Conservation (phyloP, 2,797 vertebrate genomes). For the Pangasius mekongensis region DNA sequence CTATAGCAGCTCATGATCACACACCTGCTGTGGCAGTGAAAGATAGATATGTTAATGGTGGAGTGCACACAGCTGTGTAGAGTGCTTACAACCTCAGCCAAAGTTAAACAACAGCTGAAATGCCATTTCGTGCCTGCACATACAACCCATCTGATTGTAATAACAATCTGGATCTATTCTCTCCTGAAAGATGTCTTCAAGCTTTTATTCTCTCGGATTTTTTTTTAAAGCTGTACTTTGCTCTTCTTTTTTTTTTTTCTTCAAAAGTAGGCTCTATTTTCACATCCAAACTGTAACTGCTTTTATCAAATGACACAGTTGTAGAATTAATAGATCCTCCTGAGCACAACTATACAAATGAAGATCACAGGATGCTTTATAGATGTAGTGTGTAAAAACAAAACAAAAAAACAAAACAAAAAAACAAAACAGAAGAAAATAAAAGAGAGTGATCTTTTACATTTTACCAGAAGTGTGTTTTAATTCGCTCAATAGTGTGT, state of each 20-base stretch:
- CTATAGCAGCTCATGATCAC: conserved; percentile 50
- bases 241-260: no score
- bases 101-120: conserved; percentile 52
- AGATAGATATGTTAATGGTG: conserved; percentile 56
- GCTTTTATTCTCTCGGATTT: conserved; percentile 8
- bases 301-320: conserved; percentile 34
- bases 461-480: conserved; percentile 9
- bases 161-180: conserved; percentile 48
- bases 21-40: conserved; percentile 55
- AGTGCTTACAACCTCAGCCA: conserved; percentile 51
- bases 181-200: conserved; percentile 37
- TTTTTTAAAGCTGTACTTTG: conserved; percentile 19
- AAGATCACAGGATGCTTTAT: conserved; percentile 13
- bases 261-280: background rate
- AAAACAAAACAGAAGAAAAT: no score
- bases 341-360: background rate
- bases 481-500: conserved; percentile 21
- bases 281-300: conserved; percentile 18
- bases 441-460: background rate
- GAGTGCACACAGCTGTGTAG: conserved; percentile 55
- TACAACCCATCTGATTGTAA: conserved; percentile 47
- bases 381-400: background rate
- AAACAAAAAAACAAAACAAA: no score
- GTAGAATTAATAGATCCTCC: conserved; percentile 17
- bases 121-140: conserved; percentile 46